These are phyloP conservation scores for Tetraneura akinire DNA, from an alignment of 1,140 invertebrate species.

Conservation along the genomic window DNA sequence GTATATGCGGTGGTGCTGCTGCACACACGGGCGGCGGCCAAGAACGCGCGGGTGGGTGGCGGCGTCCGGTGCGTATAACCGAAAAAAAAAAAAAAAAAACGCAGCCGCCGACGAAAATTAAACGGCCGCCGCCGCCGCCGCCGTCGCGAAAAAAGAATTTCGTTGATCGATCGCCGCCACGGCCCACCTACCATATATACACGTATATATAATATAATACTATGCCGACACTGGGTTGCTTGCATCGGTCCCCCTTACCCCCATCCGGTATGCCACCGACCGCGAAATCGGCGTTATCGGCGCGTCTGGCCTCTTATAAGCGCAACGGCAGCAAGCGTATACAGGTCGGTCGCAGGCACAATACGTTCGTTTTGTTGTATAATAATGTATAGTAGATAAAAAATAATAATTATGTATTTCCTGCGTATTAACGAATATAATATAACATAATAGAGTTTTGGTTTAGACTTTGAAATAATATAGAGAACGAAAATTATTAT, in stretches of 20 bases:
- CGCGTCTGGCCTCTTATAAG: conserved; percentile 24
- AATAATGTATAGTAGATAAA: too few relatives aligned
- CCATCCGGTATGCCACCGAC: background rate
- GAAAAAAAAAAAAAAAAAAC: conserved; percentile 35
- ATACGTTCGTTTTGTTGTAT: background rate
- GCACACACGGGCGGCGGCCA: background rate
- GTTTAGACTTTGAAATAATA: too few relatives aligned
- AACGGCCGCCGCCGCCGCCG: conserved; percentile 26
- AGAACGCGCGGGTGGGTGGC: background rate
- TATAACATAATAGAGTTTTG: too few relatives aligned
- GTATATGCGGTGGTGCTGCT: background rate
- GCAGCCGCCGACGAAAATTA: conserved; percentile 22
- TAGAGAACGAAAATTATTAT: too few relatives aligned
- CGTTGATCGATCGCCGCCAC: conserved; percentile 49
- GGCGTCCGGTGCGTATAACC: conserved; percentile 37
- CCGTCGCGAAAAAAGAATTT: conserved; percentile 47
- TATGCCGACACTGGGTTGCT: background rate
- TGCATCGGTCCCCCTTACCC: too few relatives aligned
- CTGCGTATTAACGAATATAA: too few relatives aligned
- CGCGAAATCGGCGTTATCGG: background rate
- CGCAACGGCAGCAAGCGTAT: background rate
- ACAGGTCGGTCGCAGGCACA: conserved; percentile 10
- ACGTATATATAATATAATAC: too few relatives aligned
- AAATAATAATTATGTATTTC: too few relatives aligned
- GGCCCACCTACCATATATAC: background rate